Percentiles rank a stretch among this genome's conserved stretches.
Evolutionary conservation across 2,797 vertebrate genomes (phyloP).

Genomic region (Malurus splendens): DNA sequence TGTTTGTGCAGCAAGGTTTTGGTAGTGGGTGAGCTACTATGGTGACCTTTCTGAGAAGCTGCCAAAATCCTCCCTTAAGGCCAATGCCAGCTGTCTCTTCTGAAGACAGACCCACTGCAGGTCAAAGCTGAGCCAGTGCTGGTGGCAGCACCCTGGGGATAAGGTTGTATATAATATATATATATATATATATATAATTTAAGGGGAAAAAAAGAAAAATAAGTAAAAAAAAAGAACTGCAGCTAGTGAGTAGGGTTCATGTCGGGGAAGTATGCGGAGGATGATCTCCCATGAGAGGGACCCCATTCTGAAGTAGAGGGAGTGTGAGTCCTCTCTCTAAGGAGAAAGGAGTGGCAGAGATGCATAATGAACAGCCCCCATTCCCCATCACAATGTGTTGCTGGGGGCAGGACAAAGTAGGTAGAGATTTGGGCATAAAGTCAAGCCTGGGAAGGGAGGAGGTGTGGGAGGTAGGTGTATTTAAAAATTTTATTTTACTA

Average conservation of each 20-base stretch:
- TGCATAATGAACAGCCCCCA: not conserved
- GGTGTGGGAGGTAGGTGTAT: fast-evolving
- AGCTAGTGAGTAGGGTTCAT: not conserved
- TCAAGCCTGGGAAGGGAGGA: not conserved
- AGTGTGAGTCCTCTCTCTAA: no score
- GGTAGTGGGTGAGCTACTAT: not conserved
- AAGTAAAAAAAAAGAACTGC: not conserved
- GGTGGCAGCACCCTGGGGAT: not conserved
- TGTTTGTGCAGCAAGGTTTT: not conserved
- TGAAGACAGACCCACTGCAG: not conserved
- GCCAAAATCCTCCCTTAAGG: not conserved
- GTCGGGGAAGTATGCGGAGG: not conserved
- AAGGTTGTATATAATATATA: no score
- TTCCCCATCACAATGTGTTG: not conserved
- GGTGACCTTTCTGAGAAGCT: not conserved
- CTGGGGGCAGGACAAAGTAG: not conserved
- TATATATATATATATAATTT: not conserved
- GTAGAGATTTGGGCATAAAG: not conserved
- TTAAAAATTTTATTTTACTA: not conserved
- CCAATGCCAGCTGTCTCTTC: fast-evolving
- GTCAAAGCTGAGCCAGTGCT: no score
- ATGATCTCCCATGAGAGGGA: not conserved
- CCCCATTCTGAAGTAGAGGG: not conserved
- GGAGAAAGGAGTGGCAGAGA: not conserved
- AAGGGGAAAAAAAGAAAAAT: not conserved